These are phyloP conservation scores for Amphiura filiformis DNA, from an alignment of 35 echinoderm and acorn worm species.

Conservation along the genomic window DNA sequence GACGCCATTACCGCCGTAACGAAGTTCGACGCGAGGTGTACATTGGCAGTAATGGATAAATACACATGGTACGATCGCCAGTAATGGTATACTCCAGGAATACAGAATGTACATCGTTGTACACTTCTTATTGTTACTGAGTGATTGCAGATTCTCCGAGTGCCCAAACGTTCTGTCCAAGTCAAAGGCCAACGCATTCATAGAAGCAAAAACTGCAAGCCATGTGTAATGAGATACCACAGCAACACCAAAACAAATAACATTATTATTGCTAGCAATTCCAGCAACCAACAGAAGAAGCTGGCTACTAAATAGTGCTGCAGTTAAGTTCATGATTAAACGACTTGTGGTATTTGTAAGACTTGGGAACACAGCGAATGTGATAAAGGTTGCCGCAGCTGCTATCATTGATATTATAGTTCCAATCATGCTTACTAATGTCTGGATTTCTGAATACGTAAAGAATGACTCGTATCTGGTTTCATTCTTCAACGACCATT, in stretches of 20 bases:
- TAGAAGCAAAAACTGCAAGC: conserved; percentile 34
- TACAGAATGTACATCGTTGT: not conserved
- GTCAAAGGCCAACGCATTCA: conserved; percentile 19
- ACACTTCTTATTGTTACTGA: not conserved
- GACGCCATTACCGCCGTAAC: conserved; percentile 13
- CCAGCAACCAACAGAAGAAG: not conserved
- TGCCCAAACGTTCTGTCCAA: conserved; percentile 16
- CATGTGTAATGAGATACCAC: conserved; percentile 33
- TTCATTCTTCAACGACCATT: not conserved
- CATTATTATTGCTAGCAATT: not conserved
- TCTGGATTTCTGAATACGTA: not conserved
- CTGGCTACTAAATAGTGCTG: conserved; percentile 1
- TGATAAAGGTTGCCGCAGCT: not conserved
- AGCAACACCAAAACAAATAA: not conserved
- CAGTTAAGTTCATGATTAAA: conserved; percentile 6
- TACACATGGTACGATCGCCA: conserved; percentile 23
- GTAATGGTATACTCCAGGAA: not conserved
- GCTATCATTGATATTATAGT: not conserved
- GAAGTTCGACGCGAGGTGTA: not conserved
- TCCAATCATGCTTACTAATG: not conserved
- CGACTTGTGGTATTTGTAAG: not conserved
- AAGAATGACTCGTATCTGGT: not conserved
- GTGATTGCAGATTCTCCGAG: not conserved
- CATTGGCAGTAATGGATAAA: conserved; percentile 1
- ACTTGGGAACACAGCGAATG: not conserved